phyloP scores from a whole-genome alignment of 2,888 invertebrate species.

The Molorchus minor region DNA sequence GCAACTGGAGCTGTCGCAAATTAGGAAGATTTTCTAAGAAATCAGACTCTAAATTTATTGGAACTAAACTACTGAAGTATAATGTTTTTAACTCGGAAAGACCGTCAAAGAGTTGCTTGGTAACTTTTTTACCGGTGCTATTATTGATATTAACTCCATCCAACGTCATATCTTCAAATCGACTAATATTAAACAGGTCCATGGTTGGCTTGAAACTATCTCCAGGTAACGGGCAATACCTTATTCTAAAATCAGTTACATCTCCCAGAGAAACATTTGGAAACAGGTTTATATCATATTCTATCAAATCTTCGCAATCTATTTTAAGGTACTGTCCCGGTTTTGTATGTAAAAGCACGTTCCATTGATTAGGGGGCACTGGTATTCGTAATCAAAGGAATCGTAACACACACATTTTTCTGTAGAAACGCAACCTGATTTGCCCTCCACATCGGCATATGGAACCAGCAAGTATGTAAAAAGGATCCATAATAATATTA shows the following conservation, averaged over 20 bases:
- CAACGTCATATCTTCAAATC: conserved; percentile 40
- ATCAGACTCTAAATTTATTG: conserved; percentile 1
- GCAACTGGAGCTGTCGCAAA: conserved; percentile 40
- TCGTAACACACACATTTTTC: conserved; percentile 39
- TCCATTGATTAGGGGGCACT: conserved; percentile 35
- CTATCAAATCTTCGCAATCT: conserved; percentile 33
- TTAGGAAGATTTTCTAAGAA: conserved; percentile 40
- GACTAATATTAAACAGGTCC: conserved; percentile 61
- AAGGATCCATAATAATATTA: background rate
- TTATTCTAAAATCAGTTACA: conserved; percentile 65
- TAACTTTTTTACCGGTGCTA: conserved; percentile 9
- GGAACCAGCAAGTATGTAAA: background rate
- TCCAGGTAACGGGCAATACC: conserved; percentile 67
- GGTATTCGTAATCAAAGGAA: conserved; percentile 43
- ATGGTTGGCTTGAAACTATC: conserved; percentile 64
- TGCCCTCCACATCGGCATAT: background rate
- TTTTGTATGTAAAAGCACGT: conserved; percentile 32
- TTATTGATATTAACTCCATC: conserved; percentile 11
- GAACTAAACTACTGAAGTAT: conserved; percentile 7
- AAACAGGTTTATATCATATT: conserved; percentile 61
- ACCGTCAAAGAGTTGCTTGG: conserved; percentile 27
- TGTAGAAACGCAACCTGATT: background rate
- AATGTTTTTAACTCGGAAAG: conserved; percentile 24
- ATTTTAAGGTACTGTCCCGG: conserved; percentile 35
- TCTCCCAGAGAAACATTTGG: conserved; percentile 64